Percentiles rank a stretch among this genome's conserved stretches.
phyloP scores from a whole-genome alignment of 2,888 invertebrate genomes.

The Merodon equestris region DNA sequence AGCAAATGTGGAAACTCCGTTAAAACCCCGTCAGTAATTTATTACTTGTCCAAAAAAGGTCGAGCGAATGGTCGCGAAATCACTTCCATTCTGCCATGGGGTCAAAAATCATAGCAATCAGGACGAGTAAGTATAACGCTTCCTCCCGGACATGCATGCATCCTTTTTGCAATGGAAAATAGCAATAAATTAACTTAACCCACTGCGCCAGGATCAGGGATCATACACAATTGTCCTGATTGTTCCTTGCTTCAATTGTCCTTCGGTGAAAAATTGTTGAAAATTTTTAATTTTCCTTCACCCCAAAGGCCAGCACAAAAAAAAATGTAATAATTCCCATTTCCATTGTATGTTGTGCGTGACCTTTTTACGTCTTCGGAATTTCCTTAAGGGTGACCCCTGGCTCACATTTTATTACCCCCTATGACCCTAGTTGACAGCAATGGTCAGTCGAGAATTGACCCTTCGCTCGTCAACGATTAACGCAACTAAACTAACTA shows the following conservation, averaged over 20 bases:
- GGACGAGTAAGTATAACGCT: conserved; percentile 2
- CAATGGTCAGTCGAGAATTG: conserved; percentile 61
- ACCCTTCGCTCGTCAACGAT: conserved; percentile 42
- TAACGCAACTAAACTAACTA: conserved; percentile 37
- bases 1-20: conserved; percentile 1
- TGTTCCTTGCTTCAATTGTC: conserved; percentile 52
- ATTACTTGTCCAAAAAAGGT: conserved; percentile 46
- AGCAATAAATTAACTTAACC: conserved; percentile 63
- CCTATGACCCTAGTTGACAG: conserved; percentile 60
- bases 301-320: conserved; percentile 14
- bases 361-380: conserved; percentile 65
- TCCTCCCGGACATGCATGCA: conserved; percentile 15
- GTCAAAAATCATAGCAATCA: conserved; percentile 58
- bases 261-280: conserved; percentile 61
- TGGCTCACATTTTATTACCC: conserved; percentile 17
- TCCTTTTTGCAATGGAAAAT: conserved; percentile 60
- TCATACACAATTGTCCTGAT: conserved; percentile 53
- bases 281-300: conserved; percentile 57
- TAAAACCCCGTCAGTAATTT: conserved; percentile 38
- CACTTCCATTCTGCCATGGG: conserved; percentile 46
- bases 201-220: conserved; percentile 22
- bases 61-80: conserved; percentile 54
- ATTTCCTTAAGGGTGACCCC: conserved; percentile 65
- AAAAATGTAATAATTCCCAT: conserved; percentile 14
- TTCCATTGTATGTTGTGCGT: conserved; percentile 46